Evolutionary conservation across 2,888 invertebrate genomes (phyloP).

Genomic region (Schrankia costaestrigalis): DNA sequence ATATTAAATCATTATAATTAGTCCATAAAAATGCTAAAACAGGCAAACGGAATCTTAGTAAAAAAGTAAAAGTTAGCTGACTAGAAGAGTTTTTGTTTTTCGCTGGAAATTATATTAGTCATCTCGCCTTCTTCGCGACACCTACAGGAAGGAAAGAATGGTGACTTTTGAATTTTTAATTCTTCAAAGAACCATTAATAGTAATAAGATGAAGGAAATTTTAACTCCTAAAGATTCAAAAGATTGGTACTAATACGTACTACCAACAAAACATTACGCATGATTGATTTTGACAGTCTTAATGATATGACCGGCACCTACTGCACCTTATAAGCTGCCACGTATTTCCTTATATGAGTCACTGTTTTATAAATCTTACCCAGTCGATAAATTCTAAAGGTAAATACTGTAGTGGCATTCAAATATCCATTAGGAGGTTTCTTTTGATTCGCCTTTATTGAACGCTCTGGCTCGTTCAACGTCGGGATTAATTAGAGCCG

Average conservation of each 20-base stretch:
- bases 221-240: too few relatives aligned
- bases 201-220: too few relatives aligned
- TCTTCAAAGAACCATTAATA: too few relatives aligned
- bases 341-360: slow-evolving; percentile 28
- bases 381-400: slow-evolving; percentile 37
- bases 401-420: slow-evolving; percentile 62
- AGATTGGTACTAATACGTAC: too few relatives aligned
- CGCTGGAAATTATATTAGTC: neutral
- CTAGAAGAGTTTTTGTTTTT: neutral
- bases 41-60: neutral
- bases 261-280: slow-evolving; percentile 2
- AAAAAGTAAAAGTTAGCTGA: neutral
- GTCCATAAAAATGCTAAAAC: too few relatives aligned
- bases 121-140: too few relatives aligned
- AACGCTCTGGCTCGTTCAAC: slow-evolving; percentile 53
- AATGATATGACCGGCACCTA: slow-evolving; percentile 21
- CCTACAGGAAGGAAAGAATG: too few relatives aligned
- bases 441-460: slow-evolving; percentile 67
- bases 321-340: slow-evolving; percentile 12
- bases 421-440: slow-evolving; percentile 74
- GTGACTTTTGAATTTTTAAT: too few relatives aligned
- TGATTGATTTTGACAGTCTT: slow-evolving; percentile 31
- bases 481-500: slow-evolving; percentile 65
- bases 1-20: too few relatives aligned
- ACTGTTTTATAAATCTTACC: slow-evolving; percentile 27